Base-by-base conservation (phyloP, 1,140 invertebrate species). In the Achroia grisella region DNA sequence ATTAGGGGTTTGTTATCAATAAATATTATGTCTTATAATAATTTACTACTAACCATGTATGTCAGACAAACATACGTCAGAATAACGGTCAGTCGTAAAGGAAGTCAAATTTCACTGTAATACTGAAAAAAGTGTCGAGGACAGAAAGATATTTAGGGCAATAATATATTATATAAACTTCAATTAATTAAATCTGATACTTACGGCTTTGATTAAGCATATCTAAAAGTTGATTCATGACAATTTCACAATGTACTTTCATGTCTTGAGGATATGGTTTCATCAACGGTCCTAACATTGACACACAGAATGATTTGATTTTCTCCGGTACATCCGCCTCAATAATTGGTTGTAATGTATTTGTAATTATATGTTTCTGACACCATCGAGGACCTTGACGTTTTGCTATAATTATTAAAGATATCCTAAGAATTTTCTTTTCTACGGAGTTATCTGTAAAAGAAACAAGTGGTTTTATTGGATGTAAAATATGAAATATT, bases 371-470 rank as follows among this genome's bases (percentile, higher is more conserved):
- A 39, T 82, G 64, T 39, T 74, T 86, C 43, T 81, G 72, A 46
- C 76, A 79, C 82, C 79, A 85, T 23, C 62, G 60, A 0, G 75
- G 52, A 6, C 83, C 86, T 14, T 69, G 65, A 3, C 81, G 66
- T 51, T 87, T 87, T 2, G 68, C 73, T 27, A 86, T 54, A 39
- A 87, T 64, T 35, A 87, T 59, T 27, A 87, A 52, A 10, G 82
- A 64, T 30, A 74, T 40, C 39, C 71, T 48, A 46, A 75, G 54
- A 64, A 82, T 75, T 64, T 81, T 69, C 37, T 60, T 72, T 46
- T 79, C 63, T 10, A 62, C 30, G 11, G 52, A 49, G 39, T 61
- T 59, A 62, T 73, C 85, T 87, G 54, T 17, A 67, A 79, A 63
- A 12, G 28, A 39, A 23, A 23, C 17, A 23, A 23, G 17, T 23